Evolutionary conservation across 2,113 vertebrate species (phyloP), one percentile per base, ranked within the genome.

Genomic region (Fulmarus glacialis): DNA sequence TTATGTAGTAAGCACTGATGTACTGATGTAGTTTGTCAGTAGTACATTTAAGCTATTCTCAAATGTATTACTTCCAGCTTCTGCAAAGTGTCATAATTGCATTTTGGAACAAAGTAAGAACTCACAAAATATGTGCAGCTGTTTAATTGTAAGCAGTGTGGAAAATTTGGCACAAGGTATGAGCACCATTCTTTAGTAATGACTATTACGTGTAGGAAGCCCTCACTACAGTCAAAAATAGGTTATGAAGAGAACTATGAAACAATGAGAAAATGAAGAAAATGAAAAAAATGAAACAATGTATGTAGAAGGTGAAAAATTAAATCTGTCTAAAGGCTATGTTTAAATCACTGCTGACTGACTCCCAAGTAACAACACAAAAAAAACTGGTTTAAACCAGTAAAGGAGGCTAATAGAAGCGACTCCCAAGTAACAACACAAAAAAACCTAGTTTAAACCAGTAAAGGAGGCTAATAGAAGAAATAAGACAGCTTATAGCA

Each of bases 201-300:
- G 32, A 53, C 38, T 82, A 0, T 53, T 70, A 36, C 0, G 3
- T 1, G 0, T 73, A 62, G 32, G 8, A 16, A 81, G 50, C 18
- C 50, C 24, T 82, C n/a, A 29, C 48, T 23, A 24, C 22, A 38
- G 14, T 67, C 70, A 75, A 50, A 82, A 91, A 45, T 8, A 60
- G 38, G 20, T 82, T 78, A 32, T 58, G 45, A 82, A 58, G n/a
- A 67, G 27, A 27, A 2, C 26, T 74, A n/a, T 4, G 45, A 19
- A 45, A 45, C 43, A 45, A 45, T 45, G 43, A 45, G 45, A 40
- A 40, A 40, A 12, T 40, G 40, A 40, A 12, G 40, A 17, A 91
- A 87, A 30, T 43, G 29, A 87, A 64, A 62, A 56, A 68, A 82
- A 79, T 34, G 12, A 53, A 77, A 60, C 4, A 24, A 6, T 47